Evolutionary conservation across 2,888 invertebrate genomes (phyloP).

Genomic region (Phortica okadai): DNA sequence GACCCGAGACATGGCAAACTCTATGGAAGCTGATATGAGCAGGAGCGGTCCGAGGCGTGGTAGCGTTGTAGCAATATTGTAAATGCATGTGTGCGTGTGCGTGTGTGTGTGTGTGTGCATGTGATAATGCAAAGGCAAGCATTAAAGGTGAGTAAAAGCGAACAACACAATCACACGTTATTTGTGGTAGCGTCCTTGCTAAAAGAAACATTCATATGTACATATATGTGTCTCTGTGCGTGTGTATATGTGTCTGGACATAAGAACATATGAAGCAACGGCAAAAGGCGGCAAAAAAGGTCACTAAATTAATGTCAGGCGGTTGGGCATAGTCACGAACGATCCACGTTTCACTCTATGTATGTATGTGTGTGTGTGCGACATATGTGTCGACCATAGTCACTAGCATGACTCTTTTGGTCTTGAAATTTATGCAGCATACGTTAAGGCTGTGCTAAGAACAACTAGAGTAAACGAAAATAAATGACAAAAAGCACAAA

Average conservation of each 20-base stretch:
- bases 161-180: too few species aligned
- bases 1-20: background rate
- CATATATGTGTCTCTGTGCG: conserved; percentile 12
- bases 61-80: conserved; percentile 1
- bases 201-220: background rate
- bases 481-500: too few species aligned
- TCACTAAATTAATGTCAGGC: conserved; percentile 64
- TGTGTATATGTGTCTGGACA: background rate
- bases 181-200: too few species aligned
- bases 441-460: background rate
- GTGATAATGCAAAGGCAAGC: background rate
- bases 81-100: background rate
- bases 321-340: conserved; percentile 41
- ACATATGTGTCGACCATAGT: background rate
- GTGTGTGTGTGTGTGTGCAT: conserved; percentile 19
- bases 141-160: too few species aligned
- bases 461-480: too few species aligned
- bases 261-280: too few species aligned
- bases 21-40: conserved; percentile 35
- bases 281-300: conserved; percentile 45
- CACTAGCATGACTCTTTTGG: conserved; percentile 1
- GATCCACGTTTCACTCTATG: conserved; percentile 47
- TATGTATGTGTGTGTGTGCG: conserved; percentile 29
- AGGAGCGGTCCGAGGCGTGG: too few species aligned
- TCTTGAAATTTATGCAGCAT: conserved; percentile 14